Base-by-base conservation (phyloP, 2,888 invertebrate genomes). In the Ashinkailepas kermadecensis region DNA sequence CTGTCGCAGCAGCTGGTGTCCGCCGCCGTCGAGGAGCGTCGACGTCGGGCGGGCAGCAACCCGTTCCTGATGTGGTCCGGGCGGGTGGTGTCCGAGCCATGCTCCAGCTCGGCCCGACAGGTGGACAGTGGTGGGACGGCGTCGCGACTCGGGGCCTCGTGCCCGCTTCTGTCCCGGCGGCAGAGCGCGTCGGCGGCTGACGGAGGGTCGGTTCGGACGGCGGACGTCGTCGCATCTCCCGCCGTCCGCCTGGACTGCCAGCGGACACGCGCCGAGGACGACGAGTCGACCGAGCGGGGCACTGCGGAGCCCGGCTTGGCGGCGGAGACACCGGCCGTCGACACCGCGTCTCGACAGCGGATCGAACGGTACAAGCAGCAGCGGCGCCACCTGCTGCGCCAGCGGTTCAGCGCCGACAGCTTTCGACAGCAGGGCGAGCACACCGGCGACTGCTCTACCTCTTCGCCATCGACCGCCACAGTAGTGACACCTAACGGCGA, bases 281-380 rank as follows among this genome's bases (percentile, higher is more conserved):
- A 58, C 80, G 80, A 67, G 67, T 11, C 78, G 23, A 10, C 65
- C 62, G 39, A 57, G 13, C 10, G 18, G 78, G 39, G 39, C 39
- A 11, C 15, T 23, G 13, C 21, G 18, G 25, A 81, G 82, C 56
- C 80, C 80, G 1, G 59, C 80, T 21, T 23, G 18, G 23, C 65
- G 8, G 65, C n/a, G 54, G n/a, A 2, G 70, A 18, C 18, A 1
- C 4, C 67, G 18, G 81, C 79, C 67, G 91, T 92, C 84, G 87
- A 87, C 82, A 86, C 86, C 83, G 86, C 92, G 54, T 93, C 93
- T 85, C 89, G 95, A 80, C 95, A 95, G 86, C 89, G 95, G 79
- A 95, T 96, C 84, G 95, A 96, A 87, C 93, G 93, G 86, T 96
- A 95, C 87, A 96, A 96, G 88, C 95, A 95, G 86, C 95, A 96